phyloP scores from a whole-genome alignment of 2,888 invertebrate genomes.

The Lampropteryx suffumata region DNA sequence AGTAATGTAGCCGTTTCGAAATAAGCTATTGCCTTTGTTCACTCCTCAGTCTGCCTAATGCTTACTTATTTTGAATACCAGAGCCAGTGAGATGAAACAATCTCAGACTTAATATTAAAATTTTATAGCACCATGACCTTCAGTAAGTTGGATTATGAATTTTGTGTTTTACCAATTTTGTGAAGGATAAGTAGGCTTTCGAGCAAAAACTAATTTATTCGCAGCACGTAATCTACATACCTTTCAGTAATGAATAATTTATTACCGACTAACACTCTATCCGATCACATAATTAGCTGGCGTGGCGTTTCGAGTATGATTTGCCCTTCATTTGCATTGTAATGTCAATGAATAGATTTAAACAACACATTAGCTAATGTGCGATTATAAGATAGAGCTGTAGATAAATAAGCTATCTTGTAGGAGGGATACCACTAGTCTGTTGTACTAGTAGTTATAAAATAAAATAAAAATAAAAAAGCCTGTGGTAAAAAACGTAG shows the following conservation, averaged over 20 bases:
- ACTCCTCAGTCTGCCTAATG: slow-evolving; percentile 18
- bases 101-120: slow-evolving; percentile 19
- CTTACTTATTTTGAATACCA: slow-evolving; percentile 25
- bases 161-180: slow-evolving; percentile 3
- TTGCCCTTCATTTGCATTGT: too few species aligned
- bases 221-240: background rate
- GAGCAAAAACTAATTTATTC: slow-evolving; percentile 1
- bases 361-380: too few species aligned
- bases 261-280: background rate
- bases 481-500: too few species aligned
- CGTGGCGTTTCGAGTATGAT: too few species aligned
- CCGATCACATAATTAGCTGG: too few species aligned
- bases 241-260: slow-evolving; percentile 3
- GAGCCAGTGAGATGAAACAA: slow-evolving; percentile 19
- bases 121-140: slow-evolving; percentile 7
- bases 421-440: too few species aligned
- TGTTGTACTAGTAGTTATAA: too few species aligned
- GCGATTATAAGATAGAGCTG: too few species aligned
- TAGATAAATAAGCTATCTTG: too few species aligned
- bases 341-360: too few species aligned
- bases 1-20: slow-evolving; percentile 4
- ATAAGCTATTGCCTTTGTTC: slow-evolving; percentile 18
- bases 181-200: slow-evolving; percentile 2
- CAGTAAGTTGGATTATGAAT: background rate
- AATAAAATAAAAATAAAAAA: too few species aligned